phyloP scores from a whole-genome alignment of 2,113 vertebrate species.

The Thymallus thymallus region DNA sequence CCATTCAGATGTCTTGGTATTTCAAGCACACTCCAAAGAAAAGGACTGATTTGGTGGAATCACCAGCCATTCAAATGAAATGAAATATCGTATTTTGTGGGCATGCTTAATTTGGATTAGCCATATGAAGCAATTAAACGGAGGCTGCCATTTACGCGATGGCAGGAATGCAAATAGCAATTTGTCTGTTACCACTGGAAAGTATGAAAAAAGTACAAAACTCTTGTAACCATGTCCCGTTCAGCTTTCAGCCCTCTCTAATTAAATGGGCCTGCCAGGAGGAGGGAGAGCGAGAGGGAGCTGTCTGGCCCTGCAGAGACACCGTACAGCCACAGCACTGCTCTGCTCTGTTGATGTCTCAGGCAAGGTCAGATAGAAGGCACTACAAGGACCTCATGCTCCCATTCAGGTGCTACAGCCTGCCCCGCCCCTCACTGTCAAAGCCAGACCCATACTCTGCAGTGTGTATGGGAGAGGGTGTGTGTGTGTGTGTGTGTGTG shows the following conservation, averaged over 20 bases:
- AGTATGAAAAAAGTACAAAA: conserved; percentile 65
- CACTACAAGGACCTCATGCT: conserved; percentile 11
- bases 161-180: conserved; percentile 65
- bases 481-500: conserved; percentile 12
- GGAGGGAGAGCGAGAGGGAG: neutral
- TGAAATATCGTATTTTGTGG: conserved; percentile 69
- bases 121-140: conserved; percentile 72
- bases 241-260: conserved; percentile 27
- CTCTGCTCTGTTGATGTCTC: conserved; percentile 42
- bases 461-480: conserved; percentile 32
- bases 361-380: conserved; percentile 63
- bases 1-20: conserved; percentile 57
- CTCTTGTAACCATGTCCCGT: conserved; percentile 39
- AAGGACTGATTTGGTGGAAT: conserved; percentile 64
- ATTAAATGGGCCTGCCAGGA: neutral
- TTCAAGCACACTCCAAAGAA: conserved; percentile 45
- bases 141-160: conserved; percentile 61
- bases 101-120: conserved; percentile 73
- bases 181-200: conserved; percentile 69
- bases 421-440: conserved; percentile 30
- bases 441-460: conserved; percentile 12
- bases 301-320: conserved; percentile 25
- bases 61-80: conserved; percentile 67
- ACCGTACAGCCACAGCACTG: neutral
- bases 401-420: conserved; percentile 36